phyloP scores from a whole-genome alignment of 2,113 vertebrate species.

The Geococcyx californianus region DNA sequence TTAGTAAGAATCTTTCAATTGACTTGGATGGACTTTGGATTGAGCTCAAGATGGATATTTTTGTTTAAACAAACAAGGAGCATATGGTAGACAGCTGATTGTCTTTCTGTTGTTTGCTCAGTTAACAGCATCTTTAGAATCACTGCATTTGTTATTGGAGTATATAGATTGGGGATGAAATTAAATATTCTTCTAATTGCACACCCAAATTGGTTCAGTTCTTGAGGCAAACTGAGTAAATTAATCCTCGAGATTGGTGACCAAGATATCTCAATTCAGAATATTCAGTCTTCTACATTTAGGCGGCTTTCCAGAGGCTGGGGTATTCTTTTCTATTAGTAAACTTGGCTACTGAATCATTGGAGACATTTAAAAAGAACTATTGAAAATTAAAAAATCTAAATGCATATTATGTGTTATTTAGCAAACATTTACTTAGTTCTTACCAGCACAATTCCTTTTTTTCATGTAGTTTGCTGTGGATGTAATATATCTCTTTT shows the following conservation, averaged over 20 bases:
- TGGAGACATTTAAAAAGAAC: background rate
- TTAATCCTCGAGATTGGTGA: background rate
- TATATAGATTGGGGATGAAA: background rate
- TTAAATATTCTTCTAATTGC: background rate
- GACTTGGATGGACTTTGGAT: background rate
- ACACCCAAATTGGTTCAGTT: background rate
- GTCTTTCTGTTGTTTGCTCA: constrained; percentile 24
- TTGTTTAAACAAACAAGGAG: constrained; percentile 31
- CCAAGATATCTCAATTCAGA: background rate
- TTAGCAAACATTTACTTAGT: constrained; percentile 33
- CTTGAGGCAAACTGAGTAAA: background rate
- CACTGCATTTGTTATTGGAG: background rate
- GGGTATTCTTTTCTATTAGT: background rate
- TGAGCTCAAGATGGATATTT: constrained; percentile 3
- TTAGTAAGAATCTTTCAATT: background rate
- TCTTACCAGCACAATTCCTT: background rate
- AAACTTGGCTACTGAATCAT: background rate
- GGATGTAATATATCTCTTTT: background rate
- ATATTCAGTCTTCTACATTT: background rate
- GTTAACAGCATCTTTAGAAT: constrained; percentile 30
- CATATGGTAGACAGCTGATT: constrained; percentile 25
- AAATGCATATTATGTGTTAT: background rate
- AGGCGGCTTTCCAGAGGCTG: background rate
- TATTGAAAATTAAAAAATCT: background rate
- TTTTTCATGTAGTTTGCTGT: background rate